phyloP scores from a whole-genome alignment of 1,140 invertebrate species.

The Parasteatoda tepidariorum region DNA sequence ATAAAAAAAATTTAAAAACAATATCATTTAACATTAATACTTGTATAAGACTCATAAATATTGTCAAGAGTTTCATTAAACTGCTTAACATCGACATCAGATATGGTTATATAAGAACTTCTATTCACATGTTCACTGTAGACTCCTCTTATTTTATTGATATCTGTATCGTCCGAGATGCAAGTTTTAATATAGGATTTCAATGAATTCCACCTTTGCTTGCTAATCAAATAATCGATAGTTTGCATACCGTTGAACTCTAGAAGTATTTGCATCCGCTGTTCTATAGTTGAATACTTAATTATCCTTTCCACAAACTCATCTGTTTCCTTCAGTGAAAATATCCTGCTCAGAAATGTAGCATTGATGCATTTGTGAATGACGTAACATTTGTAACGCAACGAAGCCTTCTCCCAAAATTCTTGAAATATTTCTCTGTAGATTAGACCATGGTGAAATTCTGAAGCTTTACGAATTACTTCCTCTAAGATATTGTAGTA shows the following conservation, averaged over 20 bases:
- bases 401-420: neutral
- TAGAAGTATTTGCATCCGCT: neutral
- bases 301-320: neutral
- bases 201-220: too few species aligned
- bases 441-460: neutral
- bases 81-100: too few species aligned
- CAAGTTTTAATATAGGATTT: too few species aligned
- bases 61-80: too few species aligned
- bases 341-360: neutral
- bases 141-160: too few species aligned
- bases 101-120: too few species aligned
- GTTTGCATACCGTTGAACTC: neutral
- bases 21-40: too few species aligned
- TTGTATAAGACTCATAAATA: too few species aligned
- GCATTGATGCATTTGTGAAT: neutral
- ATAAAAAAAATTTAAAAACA: too few species aligned
- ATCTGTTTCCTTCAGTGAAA: neutral
- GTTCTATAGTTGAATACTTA: neutral
- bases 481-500: too few species aligned
- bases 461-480: neutral
- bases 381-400: neutral
- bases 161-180: too few species aligned
- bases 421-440: neutral
- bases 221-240: neutral
- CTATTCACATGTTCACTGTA: too few species aligned